phyloP scores from a whole-genome alignment of 1,140 invertebrate species.

The Danaus plexippus region DNA sequence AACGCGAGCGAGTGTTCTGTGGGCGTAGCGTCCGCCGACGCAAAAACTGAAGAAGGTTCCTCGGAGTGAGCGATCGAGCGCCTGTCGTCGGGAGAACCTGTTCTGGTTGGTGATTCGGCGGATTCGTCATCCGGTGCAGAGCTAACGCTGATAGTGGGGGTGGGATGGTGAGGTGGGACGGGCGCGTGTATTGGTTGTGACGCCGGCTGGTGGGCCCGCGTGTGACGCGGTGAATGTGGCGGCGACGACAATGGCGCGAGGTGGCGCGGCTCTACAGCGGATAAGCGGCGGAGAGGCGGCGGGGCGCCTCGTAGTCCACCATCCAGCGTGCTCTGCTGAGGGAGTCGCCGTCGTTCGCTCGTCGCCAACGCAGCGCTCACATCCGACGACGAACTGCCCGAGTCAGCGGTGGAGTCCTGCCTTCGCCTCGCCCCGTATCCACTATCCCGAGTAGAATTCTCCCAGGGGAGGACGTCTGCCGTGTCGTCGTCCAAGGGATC shows the following conservation, averaged over 20 bases:
- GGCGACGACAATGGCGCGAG: constrained; percentile 56
- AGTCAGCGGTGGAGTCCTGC: constrained; percentile 65
- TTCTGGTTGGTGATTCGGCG: constrained; percentile 44
- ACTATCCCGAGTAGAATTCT: constrained; percentile 41
- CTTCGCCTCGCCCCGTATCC: constrained; percentile 42
- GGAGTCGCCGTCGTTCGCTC: constrained; percentile 72
- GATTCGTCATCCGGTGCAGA: constrained; percentile 76
- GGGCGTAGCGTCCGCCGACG: constrained; percentile 48
- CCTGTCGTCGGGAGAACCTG: constrained; percentile 40
- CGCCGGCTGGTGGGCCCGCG: constrained; percentile 30
- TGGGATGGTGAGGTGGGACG: constrained; percentile 49
- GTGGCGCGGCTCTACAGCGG: constrained; percentile 65
- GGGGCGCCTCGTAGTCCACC: constrained; percentile 65
- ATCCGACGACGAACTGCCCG: constrained; percentile 79
- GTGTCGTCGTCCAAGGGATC: constrained; percentile 56
- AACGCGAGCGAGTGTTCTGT: constrained; percentile 29
- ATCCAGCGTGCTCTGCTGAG: constrained; percentile 76
- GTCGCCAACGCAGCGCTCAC: constrained; percentile 76
- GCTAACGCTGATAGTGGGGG: constrained; percentile 81
- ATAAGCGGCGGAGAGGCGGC: constrained; percentile 63
- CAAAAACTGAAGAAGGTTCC: constrained; percentile 55
- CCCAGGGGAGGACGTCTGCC: constrained; percentile 53
- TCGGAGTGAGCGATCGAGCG: constrained; percentile 46
- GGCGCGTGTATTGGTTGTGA: constrained; percentile 7
- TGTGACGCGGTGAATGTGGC: constrained; percentile 47